A percentile compares a stretch with the other conserved stretches of the same genome.
phyloP scores from a whole-genome alignment of 2,888 invertebrate genomes.

The Allygus modestus region DNA sequence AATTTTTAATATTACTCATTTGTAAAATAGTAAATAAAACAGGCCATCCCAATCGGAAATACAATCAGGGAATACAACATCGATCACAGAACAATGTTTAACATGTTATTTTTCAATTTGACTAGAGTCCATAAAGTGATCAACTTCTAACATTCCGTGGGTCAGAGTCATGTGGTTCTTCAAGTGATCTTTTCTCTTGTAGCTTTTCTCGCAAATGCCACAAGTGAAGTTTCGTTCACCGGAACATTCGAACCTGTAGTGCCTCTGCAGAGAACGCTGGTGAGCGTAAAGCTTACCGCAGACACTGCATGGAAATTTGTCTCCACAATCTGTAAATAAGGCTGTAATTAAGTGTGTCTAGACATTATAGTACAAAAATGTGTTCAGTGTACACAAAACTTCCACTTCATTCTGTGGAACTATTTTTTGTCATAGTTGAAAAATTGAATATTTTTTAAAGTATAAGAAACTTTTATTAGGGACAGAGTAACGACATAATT shows the following conservation, averaged over 20 bases:
- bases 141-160: neutral
- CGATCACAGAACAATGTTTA: neutral
- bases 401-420: too few relatives aligned
- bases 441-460: too few relatives aligned
- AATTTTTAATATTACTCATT: too few relatives aligned
- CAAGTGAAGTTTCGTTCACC: slow-evolving; percentile 77
- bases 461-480: too few relatives aligned
- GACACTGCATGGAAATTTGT: slow-evolving; percentile 64
- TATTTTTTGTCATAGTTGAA: too few relatives aligned
- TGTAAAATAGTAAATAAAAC: too few relatives aligned
- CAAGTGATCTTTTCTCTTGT: slow-evolving; percentile 6
- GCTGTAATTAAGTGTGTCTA: neutral
- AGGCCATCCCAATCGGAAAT: too few relatives aligned
- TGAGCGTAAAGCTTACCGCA: slow-evolving; percentile 70
- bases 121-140: neutral
- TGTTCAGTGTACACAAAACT: too few relatives aligned
- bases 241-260: slow-evolving; percentile 73
- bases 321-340: neutral
- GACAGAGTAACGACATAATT: too few relatives aligned
- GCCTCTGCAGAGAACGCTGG: slow-evolving; percentile 68
- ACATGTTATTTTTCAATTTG: neutral
- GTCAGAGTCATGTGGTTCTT: slow-evolving; percentile 10
- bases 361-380: too few relatives aligned
- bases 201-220: slow-evolving; percentile 39
- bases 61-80: too few relatives aligned